Percentiles rank a stretch among this genome's conserved stretches.
Conservation (phyloP, 2,113 vertebrate species). For the Chitala chitala region DNA sequence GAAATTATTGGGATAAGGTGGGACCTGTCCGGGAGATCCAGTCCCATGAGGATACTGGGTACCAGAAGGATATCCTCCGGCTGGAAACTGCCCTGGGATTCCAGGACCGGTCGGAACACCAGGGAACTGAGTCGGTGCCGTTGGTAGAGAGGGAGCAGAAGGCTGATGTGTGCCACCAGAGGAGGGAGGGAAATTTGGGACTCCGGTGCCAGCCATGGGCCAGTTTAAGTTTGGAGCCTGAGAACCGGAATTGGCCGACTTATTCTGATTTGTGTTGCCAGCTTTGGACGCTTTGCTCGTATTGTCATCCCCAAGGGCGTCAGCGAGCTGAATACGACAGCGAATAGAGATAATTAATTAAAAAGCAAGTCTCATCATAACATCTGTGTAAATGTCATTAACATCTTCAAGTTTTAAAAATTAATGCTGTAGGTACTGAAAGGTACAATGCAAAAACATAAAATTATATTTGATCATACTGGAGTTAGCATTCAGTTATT, state of each 20-base stretch:
- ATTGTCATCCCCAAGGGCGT: conserved; percentile 58
- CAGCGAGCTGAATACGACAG: conserved; percentile 50
- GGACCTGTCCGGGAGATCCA: conserved; percentile 32
- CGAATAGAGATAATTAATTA: not conserved
- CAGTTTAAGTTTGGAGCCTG: conserved; percentile 56
- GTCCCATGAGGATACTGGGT: conserved; percentile 34
- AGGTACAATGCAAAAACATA: not conserved
- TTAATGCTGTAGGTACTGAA: not conserved
- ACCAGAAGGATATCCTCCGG: conserved; percentile 42
- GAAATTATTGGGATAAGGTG: conserved; percentile 48
- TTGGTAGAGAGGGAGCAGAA: conserved; percentile 44
- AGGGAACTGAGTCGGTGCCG: conserved; percentile 19
- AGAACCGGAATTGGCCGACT: conserved; percentile 39
- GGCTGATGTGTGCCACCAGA: conserved; percentile 54
- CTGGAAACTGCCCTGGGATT: conserved; percentile 55
- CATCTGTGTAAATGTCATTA: too few relatives aligned
- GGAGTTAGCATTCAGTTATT: too few relatives aligned
- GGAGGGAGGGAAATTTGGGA: conserved; percentile 57
- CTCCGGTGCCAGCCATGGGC: conserved; percentile 61
- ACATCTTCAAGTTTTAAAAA: not conserved
- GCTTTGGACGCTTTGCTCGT: conserved; percentile 49
- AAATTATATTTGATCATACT: too few relatives aligned
- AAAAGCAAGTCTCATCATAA: too few relatives aligned
- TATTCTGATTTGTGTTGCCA: conserved; percentile 52
- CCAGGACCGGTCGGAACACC: conserved; percentile 47